phyloP scores from a whole-genome alignment of 1,140 invertebrate genomes.

The Diorhabda sublineata region DNA sequence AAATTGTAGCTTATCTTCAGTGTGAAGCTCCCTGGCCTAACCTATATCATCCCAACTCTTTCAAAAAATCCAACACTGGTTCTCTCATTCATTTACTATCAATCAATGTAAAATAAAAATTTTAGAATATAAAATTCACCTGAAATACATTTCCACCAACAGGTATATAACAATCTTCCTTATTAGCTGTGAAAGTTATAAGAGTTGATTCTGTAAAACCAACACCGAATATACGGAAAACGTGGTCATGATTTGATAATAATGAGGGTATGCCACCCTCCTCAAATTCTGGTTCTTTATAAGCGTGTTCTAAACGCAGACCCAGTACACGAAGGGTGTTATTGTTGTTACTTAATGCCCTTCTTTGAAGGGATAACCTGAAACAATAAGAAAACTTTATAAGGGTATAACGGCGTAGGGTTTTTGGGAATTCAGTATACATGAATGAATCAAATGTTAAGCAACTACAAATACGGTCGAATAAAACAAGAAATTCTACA shows the following conservation, averaged over 20 bases:
- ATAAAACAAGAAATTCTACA: too few species aligned
- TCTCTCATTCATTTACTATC: too few species aligned
- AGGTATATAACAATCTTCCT: constrained; percentile 52
- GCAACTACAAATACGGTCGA: too few species aligned
- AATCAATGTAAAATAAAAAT: too few species aligned
- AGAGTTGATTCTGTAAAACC: constrained; percentile 62
- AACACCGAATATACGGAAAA: constrained; percentile 69
- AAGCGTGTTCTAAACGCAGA: constrained; percentile 57
- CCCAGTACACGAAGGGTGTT: constrained; percentile 19
- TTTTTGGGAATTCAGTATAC: too few species aligned
- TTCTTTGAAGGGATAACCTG: constrained; percentile 22
- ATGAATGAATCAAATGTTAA: too few species aligned
- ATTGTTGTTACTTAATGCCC: background rate
- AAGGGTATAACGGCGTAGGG: too few species aligned
- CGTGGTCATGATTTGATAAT: constrained; percentile 54
- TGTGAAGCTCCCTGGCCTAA: too few species aligned
- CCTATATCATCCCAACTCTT: too few species aligned
- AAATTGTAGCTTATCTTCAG: too few species aligned
- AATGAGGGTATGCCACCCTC: constrained; percentile 65
- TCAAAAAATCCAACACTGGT: too few species aligned
- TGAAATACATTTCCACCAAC: constrained; percentile 46
- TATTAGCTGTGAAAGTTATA: constrained; percentile 65
- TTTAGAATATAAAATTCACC: constrained; percentile 37
- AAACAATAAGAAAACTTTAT: constrained; percentile 16
- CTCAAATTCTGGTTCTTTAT: constrained; percentile 57